Conservation (phyloP, 92 coral and sea anemone genomes). For the Porites divaricata region DNA sequence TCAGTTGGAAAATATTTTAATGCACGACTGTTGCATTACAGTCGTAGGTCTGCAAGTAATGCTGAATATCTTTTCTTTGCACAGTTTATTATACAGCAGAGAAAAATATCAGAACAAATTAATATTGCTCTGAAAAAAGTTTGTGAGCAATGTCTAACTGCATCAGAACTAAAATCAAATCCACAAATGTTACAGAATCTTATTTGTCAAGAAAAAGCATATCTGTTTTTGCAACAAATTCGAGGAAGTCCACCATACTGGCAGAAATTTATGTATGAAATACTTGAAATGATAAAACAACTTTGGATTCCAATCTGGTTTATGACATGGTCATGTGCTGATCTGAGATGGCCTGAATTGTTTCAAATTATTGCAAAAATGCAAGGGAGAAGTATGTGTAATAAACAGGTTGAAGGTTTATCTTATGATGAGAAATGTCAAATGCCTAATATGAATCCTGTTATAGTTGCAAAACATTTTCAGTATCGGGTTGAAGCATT, state of each 20-base stretch:
- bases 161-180: conserved; percentile 58
- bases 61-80: conserved; percentile 55
- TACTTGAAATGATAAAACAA: conserved; percentile 65
- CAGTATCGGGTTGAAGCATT: conserved; percentile 71
- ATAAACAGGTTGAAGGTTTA: conserved; percentile 62
- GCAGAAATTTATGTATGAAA: conserved; percentile 54
- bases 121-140: conserved; percentile 56
- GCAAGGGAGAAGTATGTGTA: conserved; percentile 45
- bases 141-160: conserved; percentile 62
- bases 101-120: conserved; percentile 39
- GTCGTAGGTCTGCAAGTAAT: conserved; percentile 49
- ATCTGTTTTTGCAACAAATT: conserved; percentile 60
- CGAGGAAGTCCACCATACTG: conserved; percentile 61
- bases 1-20: too few species aligned
- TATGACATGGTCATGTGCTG: conserved; percentile 78
- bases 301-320: conserved; percentile 75
- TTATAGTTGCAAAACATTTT: conserved; percentile 71
- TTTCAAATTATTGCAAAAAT: conserved; percentile 61
- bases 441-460: conserved; percentile 70
- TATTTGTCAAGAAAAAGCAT: conserved; percentile 67
- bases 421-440: conserved; percentile 70
- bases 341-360: conserved; percentile 75
- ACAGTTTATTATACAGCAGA: conserved; percentile 48
- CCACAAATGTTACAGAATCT: conserved; percentile 32
- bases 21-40: conserved; percentile 39